Evolutionary conservation across 2,888 invertebrate genomes (phyloP).

Genomic region (Dendrolimus pini): DNA sequence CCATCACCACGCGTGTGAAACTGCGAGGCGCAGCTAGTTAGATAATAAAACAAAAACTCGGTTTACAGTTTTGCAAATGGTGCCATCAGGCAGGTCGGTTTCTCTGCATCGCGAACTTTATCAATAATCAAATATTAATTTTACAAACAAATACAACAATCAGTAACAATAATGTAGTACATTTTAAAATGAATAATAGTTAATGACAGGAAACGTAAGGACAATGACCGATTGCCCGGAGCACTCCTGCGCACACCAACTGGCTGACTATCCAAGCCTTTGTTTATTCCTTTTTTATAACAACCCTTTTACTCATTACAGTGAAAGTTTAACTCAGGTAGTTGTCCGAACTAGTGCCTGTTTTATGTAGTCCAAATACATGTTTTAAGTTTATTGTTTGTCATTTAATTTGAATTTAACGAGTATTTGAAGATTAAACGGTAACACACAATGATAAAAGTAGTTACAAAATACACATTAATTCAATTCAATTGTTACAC

Average conservation of each 20-base stretch:
- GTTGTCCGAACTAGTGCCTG: background rate
- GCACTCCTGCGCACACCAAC: constrained; percentile 21
- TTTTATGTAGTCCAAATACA: background rate
- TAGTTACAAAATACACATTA: too few relatives aligned
- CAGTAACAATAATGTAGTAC: background rate
- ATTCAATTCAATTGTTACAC: too few relatives aligned
- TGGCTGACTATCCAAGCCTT: constrained; percentile 18
- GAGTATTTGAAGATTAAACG: too few relatives aligned
- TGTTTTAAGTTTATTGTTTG: background rate
- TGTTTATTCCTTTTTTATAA: constrained; percentile 22
- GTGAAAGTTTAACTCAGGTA: background rate
- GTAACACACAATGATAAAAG: too few relatives aligned
- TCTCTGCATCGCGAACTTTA: background rate
- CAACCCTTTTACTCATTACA: constrained; percentile 4
- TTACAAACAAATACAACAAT: constrained; percentile 18
- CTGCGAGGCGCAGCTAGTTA: too few relatives aligned
- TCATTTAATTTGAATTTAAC: too few relatives aligned
- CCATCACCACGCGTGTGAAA: too few relatives aligned
- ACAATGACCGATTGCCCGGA: constrained; percentile 46
- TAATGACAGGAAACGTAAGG: constrained; percentile 43
- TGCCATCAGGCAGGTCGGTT: background rate
- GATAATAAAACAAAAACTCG: too few relatives aligned
- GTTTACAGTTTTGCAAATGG: background rate
- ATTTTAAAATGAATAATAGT: constrained; percentile 31
- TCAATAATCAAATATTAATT: background rate